Base-by-base conservation (phyloP, 2,888 invertebrate species). In the Hyposoter didymator region DNA sequence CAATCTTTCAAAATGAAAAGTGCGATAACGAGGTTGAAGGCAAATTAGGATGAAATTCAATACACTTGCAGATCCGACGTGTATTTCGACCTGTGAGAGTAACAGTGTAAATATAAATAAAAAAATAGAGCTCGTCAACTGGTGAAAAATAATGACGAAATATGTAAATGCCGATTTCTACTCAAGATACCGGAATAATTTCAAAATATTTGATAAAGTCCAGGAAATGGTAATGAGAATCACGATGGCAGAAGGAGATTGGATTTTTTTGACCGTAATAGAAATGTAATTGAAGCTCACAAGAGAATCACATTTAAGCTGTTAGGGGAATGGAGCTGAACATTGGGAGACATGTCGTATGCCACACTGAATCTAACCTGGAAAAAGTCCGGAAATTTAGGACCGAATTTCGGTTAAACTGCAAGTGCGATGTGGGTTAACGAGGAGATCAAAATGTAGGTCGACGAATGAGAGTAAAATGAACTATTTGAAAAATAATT, bases 1-100 rank as follows among this genome's bases (percentile, higher is more conserved):
- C 22, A 49, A 47, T 28, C 45, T 22, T 69, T 69, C 39, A 49
- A 49, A n/a, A 39, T 49, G 32, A 70, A 49, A 32, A 70, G 17
- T 32, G 8, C n/a, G 3, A 70, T 49, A 49, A 70, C 70, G 47
- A 32, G 32, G 5, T 49, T 17, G 14, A 17, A 70, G 39, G n/a
- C 8, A 70, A 70, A 17, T 12, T 3, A 19, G 45, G 8, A 47
- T 47, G 47, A 69, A 69, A 69, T 69, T 14, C 6, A 43, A 69
- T 47, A 5, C 12, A 28, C 28, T 14, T 7, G 22, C 22, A 5
- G n/a, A 39, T 39, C 17, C n/a, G 39, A 66, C 35, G 6, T n/a
- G 3, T 10, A 66, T 66, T 39, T 14, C 1, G 8, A 66, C n/a
- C 8, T n/a, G 17, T n/a, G 1, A 8, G 52, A n/a, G 0, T 19